Percentiles rank a stretch among this genome's conserved stretches.
Evolutionary conservation across 2,888 invertebrate genomes (phyloP).

Genomic region (Cybosia mesomella): DNA sequence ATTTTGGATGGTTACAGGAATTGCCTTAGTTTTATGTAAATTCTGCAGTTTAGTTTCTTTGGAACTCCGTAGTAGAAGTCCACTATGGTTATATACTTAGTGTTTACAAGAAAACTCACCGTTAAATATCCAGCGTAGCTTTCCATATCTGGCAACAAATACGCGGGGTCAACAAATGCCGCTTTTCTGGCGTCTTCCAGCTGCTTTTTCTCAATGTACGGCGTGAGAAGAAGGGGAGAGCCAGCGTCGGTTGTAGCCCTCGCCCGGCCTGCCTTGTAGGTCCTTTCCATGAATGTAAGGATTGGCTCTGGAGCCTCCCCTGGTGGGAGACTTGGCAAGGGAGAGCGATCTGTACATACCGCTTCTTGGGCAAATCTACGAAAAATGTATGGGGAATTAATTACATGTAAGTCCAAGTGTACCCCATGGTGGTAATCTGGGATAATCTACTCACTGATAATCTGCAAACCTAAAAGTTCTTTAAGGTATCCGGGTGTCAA

Average conservation of each 20-base stretch:
- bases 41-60: no score
- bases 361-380: conserved; percentile 63
- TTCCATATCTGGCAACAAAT: conserved; percentile 77
- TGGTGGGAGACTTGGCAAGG: conserved; percentile 75
- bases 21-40: no score
- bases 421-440: no score
- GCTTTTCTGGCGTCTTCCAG: conserved; percentile 81
- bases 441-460: no score
- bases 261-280: conserved; percentile 66
- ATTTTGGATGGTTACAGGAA: no score
- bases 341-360: conserved; percentile 57
- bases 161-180: conserved; percentile 75
- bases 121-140: conserved; percentile 84
- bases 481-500: no score
- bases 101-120: conserved; percentile 60
- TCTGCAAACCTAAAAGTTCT: no score
- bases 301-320: conserved; percentile 82
- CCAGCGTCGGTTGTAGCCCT: conserved; percentile 74
- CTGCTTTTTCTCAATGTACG: conserved; percentile 84
- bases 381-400: neutral
- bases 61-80: no score
- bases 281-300: conserved; percentile 76
- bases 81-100: no score
- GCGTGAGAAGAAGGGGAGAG: conserved; percentile 85
- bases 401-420: neutral